A percentile compares a stretch with the other conserved stretches of the same genome.
Evolutionary conservation across 2,888 invertebrate genomes (phyloP).

Genomic region (Andrena bucephala): DNA sequence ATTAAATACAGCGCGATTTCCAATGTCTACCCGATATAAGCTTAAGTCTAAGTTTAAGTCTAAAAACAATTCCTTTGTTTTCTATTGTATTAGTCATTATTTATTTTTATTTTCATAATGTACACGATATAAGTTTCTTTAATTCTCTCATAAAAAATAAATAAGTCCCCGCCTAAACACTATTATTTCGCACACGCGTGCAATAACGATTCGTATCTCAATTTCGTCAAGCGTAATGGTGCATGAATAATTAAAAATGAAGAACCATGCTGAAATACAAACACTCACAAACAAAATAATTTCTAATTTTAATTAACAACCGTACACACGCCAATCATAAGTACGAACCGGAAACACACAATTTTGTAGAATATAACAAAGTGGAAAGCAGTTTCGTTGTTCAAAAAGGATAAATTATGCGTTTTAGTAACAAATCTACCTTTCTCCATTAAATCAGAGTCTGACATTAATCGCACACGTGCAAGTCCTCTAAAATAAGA

Average conservation of each 20-base stretch:
- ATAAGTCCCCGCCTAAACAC: conserved; percentile 2
- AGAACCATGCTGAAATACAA: background rate
- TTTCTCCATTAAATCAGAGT: too few relatives aligned
- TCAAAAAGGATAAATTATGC: too few relatives aligned
- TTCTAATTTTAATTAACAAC: background rate
- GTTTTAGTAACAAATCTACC: too few relatives aligned
- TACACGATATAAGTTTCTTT: conserved; percentile 2
- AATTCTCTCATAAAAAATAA: conserved; percentile 19
- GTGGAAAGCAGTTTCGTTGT: background rate
- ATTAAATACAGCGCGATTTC: too few relatives aligned
- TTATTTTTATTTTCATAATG: conserved; percentile 6
- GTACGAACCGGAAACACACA: background rate
- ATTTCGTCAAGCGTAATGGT: background rate
- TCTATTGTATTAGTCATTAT: background rate
- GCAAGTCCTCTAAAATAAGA: too few relatives aligned
- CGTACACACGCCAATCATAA: background rate
- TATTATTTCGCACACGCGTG: background rate
- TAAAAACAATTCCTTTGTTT: too few relatives aligned
- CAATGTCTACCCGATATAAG: too few relatives aligned
- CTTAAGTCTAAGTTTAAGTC: too few relatives aligned
- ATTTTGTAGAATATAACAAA: background rate
- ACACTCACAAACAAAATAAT: background rate
- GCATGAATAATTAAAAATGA: background rate
- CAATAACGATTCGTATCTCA: background rate
- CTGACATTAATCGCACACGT: too few relatives aligned